Conservation (phyloP, 1,140 invertebrate species). For the Lordiphosa collinella region DNA sequence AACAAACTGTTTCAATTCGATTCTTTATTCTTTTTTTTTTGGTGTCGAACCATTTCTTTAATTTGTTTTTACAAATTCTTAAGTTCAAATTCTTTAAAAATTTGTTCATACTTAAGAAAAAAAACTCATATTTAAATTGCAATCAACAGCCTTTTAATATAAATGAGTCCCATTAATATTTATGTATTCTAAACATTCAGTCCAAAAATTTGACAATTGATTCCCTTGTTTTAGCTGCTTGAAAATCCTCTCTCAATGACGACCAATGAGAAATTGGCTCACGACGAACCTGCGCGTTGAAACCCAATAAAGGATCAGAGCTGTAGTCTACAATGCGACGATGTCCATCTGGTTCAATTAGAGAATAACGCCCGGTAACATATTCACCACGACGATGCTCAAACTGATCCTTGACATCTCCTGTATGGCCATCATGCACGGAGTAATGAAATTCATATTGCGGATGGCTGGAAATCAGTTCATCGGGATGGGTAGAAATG, state of each 20-base stretch:
- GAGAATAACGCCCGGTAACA: conserved; percentile 75
- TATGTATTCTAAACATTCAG: background rate
- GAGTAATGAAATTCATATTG: conserved; percentile 84
- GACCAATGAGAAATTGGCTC: conserved; percentile 41
- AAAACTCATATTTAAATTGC: background rate
- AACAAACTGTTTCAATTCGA: too few relatives aligned
- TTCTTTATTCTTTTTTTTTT: too few relatives aligned
- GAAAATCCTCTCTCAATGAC: conserved; percentile 18
- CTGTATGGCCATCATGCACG: conserved; percentile 84
- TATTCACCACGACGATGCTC: conserved; percentile 83
- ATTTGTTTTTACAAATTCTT: too few relatives aligned
- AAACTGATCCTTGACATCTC: conserved; percentile 85
- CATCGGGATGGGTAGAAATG: conserved; percentile 50
- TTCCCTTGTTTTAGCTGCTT: background rate
- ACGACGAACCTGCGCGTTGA: conserved; percentile 78
- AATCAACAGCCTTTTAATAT: conserved; percentile 45
- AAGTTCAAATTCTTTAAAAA: too few relatives aligned
- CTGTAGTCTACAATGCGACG: conserved; percentile 79
- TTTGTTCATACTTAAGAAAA: too few relatives aligned
- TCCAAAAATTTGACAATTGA: too few relatives aligned
- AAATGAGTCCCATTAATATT: conserved; percentile 1
- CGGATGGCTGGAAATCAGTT: conserved; percentile 80
- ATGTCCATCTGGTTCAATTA: conserved; percentile 80
- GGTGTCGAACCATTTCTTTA: too few relatives aligned
- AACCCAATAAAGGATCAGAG: conserved; percentile 78